phyloP scores from a whole-genome alignment of 2,888 invertebrate species.

The Tetranychus truncatus region DNA sequence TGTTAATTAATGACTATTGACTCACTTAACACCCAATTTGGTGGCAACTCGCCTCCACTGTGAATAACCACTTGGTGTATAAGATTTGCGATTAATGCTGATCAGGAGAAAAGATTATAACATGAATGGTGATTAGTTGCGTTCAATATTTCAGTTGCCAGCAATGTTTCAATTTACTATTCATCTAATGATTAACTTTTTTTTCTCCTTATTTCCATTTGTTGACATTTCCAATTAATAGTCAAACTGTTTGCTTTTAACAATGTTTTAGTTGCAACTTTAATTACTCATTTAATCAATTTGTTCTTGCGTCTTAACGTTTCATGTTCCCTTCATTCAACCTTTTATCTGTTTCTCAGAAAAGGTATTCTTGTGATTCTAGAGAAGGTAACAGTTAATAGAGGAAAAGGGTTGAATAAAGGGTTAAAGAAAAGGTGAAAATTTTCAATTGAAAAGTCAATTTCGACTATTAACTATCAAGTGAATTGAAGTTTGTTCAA shows the following conservation, averaged over 20 bases:
- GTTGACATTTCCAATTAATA: not conserved
- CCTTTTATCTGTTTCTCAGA: too few relatives aligned
- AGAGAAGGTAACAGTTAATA: too few relatives aligned
- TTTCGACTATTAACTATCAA: too few relatives aligned
- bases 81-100: constrained; percentile 24
- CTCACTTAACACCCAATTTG: constrained; percentile 88
- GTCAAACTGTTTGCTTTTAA: not conserved
- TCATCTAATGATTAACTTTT: not conserved
- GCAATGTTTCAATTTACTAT: not conserved
- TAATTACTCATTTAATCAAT: too few relatives aligned
- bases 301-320: too few relatives aligned
- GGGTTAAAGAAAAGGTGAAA: too few relatives aligned
- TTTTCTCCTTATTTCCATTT: not conserved
- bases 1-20: constrained; percentile 30
- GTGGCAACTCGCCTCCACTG: constrained; percentile 85
- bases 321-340: too few relatives aligned
- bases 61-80: constrained; percentile 30
- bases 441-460: too few relatives aligned
- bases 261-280: too few relatives aligned
- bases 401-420: too few relatives aligned
- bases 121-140: not conserved
- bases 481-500: not conserved
- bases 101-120: not conserved
- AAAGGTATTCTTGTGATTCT: too few relatives aligned
- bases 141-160: not conserved